A percentile compares a stretch with the other conserved stretches of the same genome.
Conservation (phyloP, 2,888 invertebrate species). For the Microplitis manilae region DNA sequence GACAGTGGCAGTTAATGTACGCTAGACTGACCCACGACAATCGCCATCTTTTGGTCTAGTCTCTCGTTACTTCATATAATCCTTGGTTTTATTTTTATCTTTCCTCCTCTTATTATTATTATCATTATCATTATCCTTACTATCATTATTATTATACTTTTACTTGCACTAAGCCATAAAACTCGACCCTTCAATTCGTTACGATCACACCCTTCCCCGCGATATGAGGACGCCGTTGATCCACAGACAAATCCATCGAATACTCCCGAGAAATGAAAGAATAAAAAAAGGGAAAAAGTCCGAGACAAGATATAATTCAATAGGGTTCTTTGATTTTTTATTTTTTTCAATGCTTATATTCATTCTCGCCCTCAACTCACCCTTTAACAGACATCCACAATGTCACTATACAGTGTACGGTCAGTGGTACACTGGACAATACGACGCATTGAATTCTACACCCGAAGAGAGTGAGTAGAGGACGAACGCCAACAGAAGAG, state of each 20-base stretch:
- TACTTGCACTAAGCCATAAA: slow-evolving; percentile 59
- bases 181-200: slow-evolving; percentile 61
- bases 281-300: slow-evolving; percentile 52
- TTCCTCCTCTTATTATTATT: slow-evolving; percentile 51
- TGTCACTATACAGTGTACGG: slow-evolving; percentile 17
- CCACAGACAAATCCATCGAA: slow-evolving; percentile 28
- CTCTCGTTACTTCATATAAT: slow-evolving; percentile 39
- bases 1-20: slow-evolving; percentile 67
- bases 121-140: slow-evolving; percentile 46
- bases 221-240: slow-evolving; percentile 22
- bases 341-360: slow-evolving; percentile 34
- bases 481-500: slow-evolving; percentile 21
- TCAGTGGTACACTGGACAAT: slow-evolving; percentile 68
- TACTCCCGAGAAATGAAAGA: slow-evolving; percentile 52
- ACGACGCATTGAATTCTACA: slow-evolving; percentile 65
- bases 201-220: slow-evolving; percentile 51
- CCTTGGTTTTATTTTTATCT: slow-evolving; percentile 54
- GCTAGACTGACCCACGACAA: slow-evolving; percentile 69
- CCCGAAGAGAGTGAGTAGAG: slow-evolving; percentile 30
- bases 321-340: slow-evolving; percentile 34
- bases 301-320: slow-evolving; percentile 48
- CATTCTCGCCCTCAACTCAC: slow-evolving; percentile 45
- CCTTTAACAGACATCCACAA: slow-evolving; percentile 30
- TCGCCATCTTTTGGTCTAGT: slow-evolving; percentile 63
- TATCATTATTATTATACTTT: slow-evolving; percentile 45